These are phyloP conservation scores for Nymphalis urticae DNA, from an alignment of 2,888 invertebrate genomes.

Conservation along the genomic window DNA sequence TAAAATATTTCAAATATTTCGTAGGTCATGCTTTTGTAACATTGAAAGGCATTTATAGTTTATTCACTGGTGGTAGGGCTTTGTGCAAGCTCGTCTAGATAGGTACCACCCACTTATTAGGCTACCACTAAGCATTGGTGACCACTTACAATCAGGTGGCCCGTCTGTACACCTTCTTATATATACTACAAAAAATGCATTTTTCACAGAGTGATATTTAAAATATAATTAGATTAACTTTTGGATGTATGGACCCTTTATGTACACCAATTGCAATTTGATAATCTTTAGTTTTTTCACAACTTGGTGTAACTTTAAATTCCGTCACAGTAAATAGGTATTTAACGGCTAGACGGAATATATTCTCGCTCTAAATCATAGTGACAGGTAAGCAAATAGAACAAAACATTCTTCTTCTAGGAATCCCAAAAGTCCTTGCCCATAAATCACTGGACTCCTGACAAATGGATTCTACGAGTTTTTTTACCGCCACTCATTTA, in stretches of 20 bases:
- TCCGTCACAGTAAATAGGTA: slow-evolving; percentile 30
- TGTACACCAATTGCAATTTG: too few relatives aligned
- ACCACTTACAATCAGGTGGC: too few relatives aligned
- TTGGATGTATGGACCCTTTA: too few relatives aligned
- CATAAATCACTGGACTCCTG: slow-evolving; percentile 78
- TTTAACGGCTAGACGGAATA: slow-evolving; percentile 40
- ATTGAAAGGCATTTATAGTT: neutral
- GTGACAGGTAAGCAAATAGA: slow-evolving; percentile 81
- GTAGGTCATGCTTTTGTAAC: slow-evolving; percentile 6
- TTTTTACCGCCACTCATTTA: slow-evolving; percentile 78
- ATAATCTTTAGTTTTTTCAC: neutral
- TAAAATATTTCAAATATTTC: slow-evolving; percentile 9
- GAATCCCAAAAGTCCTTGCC: slow-evolving; percentile 74
- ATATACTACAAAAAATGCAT: too few relatives aligned
- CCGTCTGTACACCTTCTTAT: too few relatives aligned
- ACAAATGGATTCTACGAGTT: slow-evolving; percentile 80
- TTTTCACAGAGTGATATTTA: too few relatives aligned
- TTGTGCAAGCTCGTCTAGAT: too few relatives aligned
- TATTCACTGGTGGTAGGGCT: neutral
- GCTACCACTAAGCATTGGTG: too few relatives aligned
- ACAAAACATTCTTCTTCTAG: slow-evolving; percentile 78
- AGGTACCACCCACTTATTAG: too few relatives aligned
- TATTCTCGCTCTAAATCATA: slow-evolving; percentile 71
- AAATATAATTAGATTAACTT: too few relatives aligned
- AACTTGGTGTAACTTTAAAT: slow-evolving; percentile 10